A percentile compares a stretch with the other conserved stretches of the same genome.
phyloP scores from a whole-genome alignment of 2,797 vertebrate species.

The Chromis chromis region DNA sequence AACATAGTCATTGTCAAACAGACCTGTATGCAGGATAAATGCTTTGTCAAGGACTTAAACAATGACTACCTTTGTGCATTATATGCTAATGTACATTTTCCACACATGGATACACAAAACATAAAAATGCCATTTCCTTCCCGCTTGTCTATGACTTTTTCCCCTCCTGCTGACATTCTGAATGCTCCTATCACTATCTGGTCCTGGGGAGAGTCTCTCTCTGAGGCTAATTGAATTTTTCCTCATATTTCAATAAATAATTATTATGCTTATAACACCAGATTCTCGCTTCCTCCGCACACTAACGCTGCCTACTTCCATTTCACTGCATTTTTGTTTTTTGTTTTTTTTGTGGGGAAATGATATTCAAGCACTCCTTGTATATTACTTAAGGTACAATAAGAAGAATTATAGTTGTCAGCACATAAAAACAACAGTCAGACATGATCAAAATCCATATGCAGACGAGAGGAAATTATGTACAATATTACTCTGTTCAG shows the following conservation, averaged over 20 bases:
- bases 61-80: constrained; percentile 44
- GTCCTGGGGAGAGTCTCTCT: constrained; percentile 84
- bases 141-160: constrained; percentile 81
- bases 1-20: not conserved
- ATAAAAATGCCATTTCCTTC: constrained; percentile 80
- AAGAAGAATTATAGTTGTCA: not conserved
- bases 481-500: not conserved
- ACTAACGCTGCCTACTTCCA: constrained; percentile 24
- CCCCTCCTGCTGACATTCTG: constrained; percentile 72
- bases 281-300: constrained; percentile 56
- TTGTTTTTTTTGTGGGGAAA: not conserved
- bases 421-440: constrained; percentile 3
- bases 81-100: constrained; percentile 45
- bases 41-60: constrained; percentile 31
- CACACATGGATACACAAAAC: constrained; percentile 39
- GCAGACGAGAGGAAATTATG: not conserved
- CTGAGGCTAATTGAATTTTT: constrained; percentile 84
- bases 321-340: not conserved
- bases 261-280: constrained; percentile 82
- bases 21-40: constrained; percentile 13
- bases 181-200: constrained; percentile 84
- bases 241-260: constrained; percentile 93
- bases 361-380: not conserved
- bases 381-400: not conserved
- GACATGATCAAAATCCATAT: not conserved